Conservation (phyloP, 2,888 invertebrate genomes). For the Ectemnius continuus region DNA sequence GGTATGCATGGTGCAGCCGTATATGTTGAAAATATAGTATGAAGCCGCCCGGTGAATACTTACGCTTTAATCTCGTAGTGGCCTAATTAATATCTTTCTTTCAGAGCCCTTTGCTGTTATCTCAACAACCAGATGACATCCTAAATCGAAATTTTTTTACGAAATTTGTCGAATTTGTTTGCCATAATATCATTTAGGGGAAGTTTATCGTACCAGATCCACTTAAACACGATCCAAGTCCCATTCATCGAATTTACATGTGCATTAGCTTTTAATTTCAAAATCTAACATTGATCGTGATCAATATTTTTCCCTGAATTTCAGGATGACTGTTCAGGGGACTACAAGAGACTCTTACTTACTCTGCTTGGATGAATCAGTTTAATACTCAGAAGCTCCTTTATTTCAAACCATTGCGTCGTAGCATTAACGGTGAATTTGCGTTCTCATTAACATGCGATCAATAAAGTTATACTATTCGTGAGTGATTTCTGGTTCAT, state of each 20-base stretch:
- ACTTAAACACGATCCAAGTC: neutral
- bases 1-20: no score
- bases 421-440: slow-evolving; percentile 30
- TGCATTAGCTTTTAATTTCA: slow-evolving; percentile 26
- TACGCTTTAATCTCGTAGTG: no score
- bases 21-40: no score
- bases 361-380: slow-evolving; percentile 81
- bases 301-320: slow-evolving; percentile 71
- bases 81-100: no score
- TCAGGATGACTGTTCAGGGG: slow-evolving; percentile 91
- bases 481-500: no score
- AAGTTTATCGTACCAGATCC: no score
- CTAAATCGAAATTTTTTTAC: neutral
- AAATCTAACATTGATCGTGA: slow-evolving; percentile 19
- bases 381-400: slow-evolving; percentile 52
- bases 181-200: no score
- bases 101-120: no score
- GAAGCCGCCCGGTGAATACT: no score
- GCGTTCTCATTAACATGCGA: neutral
- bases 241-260: slow-evolving; percentile 20
- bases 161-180: slow-evolving; percentile 12
- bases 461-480: no score
- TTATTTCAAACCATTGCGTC: slow-evolving; percentile 47
- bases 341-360: slow-evolving; percentile 91
- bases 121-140: no score